Conservation (phyloP, 2,113 vertebrate genomes). For the Zosterops lateralis region DNA sequence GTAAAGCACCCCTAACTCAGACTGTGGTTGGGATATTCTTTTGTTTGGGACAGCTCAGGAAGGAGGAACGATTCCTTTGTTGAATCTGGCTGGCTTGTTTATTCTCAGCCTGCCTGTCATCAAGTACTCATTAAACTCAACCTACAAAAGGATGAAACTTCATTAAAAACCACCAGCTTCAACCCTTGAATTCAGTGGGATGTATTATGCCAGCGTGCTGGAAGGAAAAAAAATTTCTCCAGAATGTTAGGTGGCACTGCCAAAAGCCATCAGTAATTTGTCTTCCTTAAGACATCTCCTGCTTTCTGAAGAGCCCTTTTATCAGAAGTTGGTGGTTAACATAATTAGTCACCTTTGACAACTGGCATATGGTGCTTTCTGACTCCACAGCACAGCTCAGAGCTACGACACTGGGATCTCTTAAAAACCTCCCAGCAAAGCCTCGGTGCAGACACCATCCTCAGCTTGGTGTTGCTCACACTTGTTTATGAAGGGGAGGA, state of each 20-base stretch:
- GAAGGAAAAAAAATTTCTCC: not conserved
- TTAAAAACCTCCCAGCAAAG: not conserved
- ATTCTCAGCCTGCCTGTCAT: not conserved
- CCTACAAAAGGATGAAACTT: not conserved
- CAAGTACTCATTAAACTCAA: not conserved
- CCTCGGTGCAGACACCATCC: not conserved
- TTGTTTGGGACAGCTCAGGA: not conserved
- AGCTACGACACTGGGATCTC: not conserved
- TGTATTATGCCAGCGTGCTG: not conserved
- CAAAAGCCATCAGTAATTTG: not conserved
- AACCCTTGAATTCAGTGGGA: not conserved
- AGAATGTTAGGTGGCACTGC: not conserved
- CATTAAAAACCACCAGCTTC: not conserved
- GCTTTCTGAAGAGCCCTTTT: not conserved
- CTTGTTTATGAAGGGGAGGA: not conserved
- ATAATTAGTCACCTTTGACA: not conserved
- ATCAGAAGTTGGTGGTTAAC: not conserved
- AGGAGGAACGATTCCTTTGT: not conserved
- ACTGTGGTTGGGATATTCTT: not conserved
- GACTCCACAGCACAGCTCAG: not conserved
- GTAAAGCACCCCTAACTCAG: not conserved
- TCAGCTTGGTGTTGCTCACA: not conserved
- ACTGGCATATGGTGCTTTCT: not conserved
- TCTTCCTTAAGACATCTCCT: not conserved
- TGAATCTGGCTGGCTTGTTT: not conserved